Evolutionary conservation across 2,888 invertebrate genomes (phyloP).

Genomic region (Cephus rjabovi): DNA sequence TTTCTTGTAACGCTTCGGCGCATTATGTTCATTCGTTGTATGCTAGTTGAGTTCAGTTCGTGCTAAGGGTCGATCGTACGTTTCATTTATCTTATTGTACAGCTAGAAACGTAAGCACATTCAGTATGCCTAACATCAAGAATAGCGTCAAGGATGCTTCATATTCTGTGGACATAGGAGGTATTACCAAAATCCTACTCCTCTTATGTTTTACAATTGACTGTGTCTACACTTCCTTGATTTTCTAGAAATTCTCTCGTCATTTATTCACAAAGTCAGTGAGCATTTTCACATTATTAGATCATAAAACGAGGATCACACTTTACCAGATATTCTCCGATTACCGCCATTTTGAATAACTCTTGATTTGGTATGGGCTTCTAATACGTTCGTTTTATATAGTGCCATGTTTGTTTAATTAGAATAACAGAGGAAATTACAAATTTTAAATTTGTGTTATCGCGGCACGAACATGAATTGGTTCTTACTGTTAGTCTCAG

Average conservation of each 20-base stretch:
- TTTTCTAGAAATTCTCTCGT: background rate
- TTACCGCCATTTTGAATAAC: background rate
- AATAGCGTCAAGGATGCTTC: constrained; percentile 4
- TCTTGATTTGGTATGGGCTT: background rate
- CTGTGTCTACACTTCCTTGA: background rate
- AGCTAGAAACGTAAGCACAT: background rate
- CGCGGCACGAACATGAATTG: background rate
- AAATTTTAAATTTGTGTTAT: background rate
- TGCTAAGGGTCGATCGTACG: constrained; percentile 16
- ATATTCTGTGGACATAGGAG: constrained; percentile 35
- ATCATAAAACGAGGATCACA: background rate
- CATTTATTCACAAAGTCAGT: background rate
- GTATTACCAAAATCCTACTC: background rate
- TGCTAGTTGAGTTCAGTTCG: constrained; percentile 25
- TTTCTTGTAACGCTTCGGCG: constrained; percentile 6
- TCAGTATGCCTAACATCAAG: constrained; percentile 31
- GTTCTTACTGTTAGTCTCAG: background rate
- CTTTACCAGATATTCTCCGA: background rate
- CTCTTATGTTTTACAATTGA: background rate
- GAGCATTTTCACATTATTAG: background rate
- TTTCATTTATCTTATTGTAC: background rate
- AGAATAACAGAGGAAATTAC: background rate
- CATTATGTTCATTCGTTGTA: constrained; percentile 21
- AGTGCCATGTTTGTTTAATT: background rate
- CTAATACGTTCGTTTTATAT: background rate